Percentiles rank a stretch among this genome's conserved stretches.
Conservation (phyloP, 2,888 invertebrate genomes). For the Geotrupes spiniger region DNA sequence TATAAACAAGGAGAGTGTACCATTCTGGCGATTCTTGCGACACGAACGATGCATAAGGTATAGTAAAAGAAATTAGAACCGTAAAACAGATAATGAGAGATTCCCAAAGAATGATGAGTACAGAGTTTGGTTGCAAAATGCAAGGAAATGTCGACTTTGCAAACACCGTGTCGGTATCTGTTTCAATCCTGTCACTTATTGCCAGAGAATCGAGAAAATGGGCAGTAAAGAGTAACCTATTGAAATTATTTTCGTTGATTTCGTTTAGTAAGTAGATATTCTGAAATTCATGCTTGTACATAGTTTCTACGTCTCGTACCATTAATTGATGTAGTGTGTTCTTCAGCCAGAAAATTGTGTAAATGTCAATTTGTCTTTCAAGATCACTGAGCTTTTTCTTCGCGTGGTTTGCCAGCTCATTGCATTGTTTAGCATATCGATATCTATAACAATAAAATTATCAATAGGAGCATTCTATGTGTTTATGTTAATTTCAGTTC, state of each 20-base stretch:
- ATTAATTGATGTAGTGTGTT: slow-evolving; percentile 20
- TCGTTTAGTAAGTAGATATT: slow-evolving; percentile 20
- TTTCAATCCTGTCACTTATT: slow-evolving; percentile 16
- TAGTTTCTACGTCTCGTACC: slow-evolving; percentile 13
- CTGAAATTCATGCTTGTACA: slow-evolving; percentile 17
- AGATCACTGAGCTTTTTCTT: background rate
- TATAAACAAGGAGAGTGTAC: slow-evolving; percentile 6
- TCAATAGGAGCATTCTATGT: background rate
- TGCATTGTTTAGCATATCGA: background rate
- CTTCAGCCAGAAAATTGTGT: slow-evolving; percentile 15
- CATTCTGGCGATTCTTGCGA: slow-evolving; percentile 1
- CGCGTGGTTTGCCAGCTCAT: slow-evolving; percentile 1
- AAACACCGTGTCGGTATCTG: slow-evolving; percentile 21
- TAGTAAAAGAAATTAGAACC: slow-evolving; percentile 7
- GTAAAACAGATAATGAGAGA: slow-evolving; percentile 10
- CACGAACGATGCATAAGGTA: slow-evolving; percentile 14
- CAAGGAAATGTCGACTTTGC: slow-evolving; percentile 18
- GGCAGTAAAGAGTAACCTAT: slow-evolving; percentile 14
- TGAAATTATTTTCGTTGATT: slow-evolving; percentile 11
- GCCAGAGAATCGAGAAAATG: slow-evolving; percentile 13
- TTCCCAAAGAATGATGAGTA: slow-evolving; percentile 18
- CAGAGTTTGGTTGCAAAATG: slow-evolving; percentile 17
- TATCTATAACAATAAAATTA: slow-evolving; percentile 5
- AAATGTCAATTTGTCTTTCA: slow-evolving; percentile 10
- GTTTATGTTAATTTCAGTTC: too few species aligned